phyloP scores from a whole-genome alignment of 2,113 vertebrate genomes.

The Pithys albifrons region DNA sequence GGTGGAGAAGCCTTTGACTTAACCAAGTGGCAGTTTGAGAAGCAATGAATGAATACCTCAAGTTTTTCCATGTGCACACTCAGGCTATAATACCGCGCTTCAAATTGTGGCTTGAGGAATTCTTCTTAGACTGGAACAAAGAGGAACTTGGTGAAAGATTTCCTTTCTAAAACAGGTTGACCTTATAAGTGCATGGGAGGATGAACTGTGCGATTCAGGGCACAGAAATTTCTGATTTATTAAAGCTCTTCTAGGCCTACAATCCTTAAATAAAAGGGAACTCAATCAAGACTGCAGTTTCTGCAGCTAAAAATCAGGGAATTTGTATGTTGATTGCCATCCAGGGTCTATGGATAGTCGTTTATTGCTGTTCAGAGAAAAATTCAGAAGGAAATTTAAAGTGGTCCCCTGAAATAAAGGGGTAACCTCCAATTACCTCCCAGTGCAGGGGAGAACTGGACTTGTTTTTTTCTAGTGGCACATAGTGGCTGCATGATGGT shows the following conservation, averaged over 20 bases:
- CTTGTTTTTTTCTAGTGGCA: neutral
- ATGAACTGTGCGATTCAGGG: neutral
- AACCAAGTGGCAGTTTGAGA: neutral
- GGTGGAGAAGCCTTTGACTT: neutral
- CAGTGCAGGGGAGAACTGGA: neutral
- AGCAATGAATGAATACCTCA: neutral
- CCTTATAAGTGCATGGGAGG: neutral
- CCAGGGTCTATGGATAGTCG: neutral
- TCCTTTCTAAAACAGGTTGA: neutral
- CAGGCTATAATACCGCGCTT: accelerated
- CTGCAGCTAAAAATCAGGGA: neutral
- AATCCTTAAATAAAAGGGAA: neutral
- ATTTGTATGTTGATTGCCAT: neutral
- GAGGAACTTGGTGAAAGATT: neutral
- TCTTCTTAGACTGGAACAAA: neutral
- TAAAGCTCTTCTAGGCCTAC: neutral
- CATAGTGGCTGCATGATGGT: neutral
- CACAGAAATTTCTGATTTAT: neutral
- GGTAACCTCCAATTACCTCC: neutral
- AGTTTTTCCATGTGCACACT: neutral
- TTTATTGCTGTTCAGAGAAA: neutral
- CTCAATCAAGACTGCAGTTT: neutral
- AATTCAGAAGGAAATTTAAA: neutral
- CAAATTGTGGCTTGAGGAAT: neutral
- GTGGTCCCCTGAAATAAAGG: neutral